phyloP scores from a whole-genome alignment of 1,140 invertebrate genomes.

The Meloidogyne floridensis region DNA sequence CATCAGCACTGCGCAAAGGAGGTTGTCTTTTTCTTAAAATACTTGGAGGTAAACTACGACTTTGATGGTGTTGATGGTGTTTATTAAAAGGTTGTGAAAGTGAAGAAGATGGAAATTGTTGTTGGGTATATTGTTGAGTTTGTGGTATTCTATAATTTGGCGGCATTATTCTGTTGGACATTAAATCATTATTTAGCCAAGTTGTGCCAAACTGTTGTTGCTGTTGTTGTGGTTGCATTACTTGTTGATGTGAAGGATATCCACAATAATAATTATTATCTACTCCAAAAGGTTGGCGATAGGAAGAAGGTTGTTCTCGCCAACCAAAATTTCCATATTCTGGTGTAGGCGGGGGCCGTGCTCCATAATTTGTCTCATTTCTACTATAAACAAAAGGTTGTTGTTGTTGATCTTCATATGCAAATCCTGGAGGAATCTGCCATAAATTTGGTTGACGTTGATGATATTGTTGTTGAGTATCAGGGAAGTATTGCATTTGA shows the following conservation, averaged over 20 bases:
- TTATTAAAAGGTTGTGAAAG: not conserved
- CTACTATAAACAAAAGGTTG: constrained; percentile 50
- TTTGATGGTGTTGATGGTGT: constrained; percentile 6
- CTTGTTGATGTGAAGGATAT: constrained; percentile 2
- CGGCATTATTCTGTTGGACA: not conserved
- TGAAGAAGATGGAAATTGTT: not conserved
- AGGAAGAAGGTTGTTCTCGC: not conserved
- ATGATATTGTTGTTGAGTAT: constrained; percentile 4
- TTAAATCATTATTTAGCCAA: not conserved
- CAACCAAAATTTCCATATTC: constrained; percentile 53
- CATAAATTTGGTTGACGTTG: constrained; percentile 10
- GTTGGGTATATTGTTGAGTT: not conserved
- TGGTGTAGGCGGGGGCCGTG: constrained; percentile 46
- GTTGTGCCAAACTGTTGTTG: not conserved
- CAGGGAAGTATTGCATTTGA: not conserved
- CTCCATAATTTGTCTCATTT: constrained; percentile 55
- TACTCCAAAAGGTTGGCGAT: not conserved
- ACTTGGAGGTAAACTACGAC: not conserved
- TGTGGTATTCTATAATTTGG: not conserved
- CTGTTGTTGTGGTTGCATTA: not conserved
- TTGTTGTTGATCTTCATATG: not conserved
- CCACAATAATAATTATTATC: not conserved
- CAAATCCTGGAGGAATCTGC: not conserved
- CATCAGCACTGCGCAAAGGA: not conserved
- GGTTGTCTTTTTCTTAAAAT: not conserved